Conservation (phyloP, 1,140 invertebrate species). For the Teleogryllus occipitalis region DNA sequence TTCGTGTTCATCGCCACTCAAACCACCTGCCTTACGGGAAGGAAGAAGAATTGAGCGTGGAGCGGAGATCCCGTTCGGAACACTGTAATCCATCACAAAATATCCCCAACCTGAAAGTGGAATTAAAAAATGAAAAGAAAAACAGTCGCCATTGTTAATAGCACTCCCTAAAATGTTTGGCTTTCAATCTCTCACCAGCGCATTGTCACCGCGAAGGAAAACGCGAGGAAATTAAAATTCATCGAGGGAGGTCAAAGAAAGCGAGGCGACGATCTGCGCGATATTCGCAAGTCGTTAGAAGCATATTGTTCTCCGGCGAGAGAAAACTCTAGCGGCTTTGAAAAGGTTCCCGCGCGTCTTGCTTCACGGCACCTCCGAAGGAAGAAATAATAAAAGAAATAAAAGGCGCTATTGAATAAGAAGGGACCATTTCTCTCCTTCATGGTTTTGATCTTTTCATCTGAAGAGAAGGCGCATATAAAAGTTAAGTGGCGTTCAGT, state of each 20-base stretch:
- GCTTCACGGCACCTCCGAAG: not conserved
- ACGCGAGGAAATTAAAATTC: not conserved
- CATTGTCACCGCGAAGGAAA: no score
- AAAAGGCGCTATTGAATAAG: not conserved
- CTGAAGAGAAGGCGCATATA: not conserved
- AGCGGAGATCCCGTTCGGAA: no score
- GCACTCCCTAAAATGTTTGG: no score
- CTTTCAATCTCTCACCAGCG: no score
- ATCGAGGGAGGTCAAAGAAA: not conserved
- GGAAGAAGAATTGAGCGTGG: no score
- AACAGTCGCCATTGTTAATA: no score
- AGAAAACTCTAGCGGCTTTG: not conserved
- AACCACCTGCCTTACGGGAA: no score
- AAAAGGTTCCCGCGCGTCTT: not conserved
- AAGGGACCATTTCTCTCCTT: not conserved
- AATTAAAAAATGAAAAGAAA: no score
- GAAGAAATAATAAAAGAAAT: not conserved
- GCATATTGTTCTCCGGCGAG: not conserved
- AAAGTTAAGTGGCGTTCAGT: not conserved
- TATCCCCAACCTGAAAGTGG: no score
- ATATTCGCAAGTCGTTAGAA: not conserved
- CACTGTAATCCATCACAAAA: no score
- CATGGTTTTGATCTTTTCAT: conserved; percentile 5
- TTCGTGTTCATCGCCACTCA: no score
- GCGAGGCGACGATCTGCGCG: not conserved